Conservation (phyloP, 2,888 invertebrate genomes). For the Iselma pallidipennis region DNA sequence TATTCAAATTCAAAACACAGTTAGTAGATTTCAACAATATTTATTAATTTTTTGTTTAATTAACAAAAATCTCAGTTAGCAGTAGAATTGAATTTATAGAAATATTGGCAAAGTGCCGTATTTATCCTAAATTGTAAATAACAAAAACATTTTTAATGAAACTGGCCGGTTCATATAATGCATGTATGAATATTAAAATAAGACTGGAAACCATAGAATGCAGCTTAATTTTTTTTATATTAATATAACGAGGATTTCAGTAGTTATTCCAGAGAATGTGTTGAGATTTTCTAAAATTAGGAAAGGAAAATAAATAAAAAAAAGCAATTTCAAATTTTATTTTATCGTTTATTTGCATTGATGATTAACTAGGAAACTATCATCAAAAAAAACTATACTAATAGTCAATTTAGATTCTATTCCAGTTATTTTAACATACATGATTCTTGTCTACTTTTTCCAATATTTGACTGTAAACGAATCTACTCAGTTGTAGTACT, state of each 20-base stretch:
- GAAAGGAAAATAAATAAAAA: neutral
- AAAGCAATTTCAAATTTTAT: neutral
- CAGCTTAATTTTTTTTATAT: neutral
- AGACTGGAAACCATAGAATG: neutral
- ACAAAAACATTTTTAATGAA: neutral
- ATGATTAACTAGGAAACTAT: no score
- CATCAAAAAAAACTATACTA: no score
- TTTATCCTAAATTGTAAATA: neutral
- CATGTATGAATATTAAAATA: neutral
- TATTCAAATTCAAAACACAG: no score
- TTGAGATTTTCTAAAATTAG: neutral
- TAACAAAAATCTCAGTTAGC: no score
- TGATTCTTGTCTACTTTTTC: neutral
- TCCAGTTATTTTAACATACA: neutral
- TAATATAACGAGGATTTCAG: neutral
- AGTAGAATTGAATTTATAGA: neutral
- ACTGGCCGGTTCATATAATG: neutral
- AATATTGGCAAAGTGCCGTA: neutral
- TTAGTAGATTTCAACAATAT: no score
- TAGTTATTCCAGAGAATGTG: no score
- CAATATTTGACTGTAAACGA: neutral
- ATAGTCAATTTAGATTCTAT: neutral
- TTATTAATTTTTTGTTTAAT: no score
- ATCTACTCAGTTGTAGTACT: neutral
- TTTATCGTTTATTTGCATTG: no score